Evolutionary conservation across 64 coral and sea anemone genomes (phyloP).

Genomic region (Pocillopora verrucosa): DNA sequence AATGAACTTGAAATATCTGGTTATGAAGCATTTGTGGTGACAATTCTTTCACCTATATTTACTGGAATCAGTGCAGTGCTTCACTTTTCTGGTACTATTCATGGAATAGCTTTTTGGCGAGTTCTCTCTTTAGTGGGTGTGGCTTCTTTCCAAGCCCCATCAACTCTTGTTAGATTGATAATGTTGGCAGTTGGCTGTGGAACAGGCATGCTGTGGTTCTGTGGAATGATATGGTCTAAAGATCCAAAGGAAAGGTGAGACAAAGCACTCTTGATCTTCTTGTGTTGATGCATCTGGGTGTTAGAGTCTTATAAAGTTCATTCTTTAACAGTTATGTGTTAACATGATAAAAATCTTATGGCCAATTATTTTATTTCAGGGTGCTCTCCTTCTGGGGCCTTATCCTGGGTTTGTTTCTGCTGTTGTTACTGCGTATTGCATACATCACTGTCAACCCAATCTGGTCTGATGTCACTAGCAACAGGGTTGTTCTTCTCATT

Average conservation of each 20-base stretch:
- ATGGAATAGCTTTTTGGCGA: constrained; percentile 72
- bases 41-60: constrained; percentile 81
- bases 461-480: constrained; percentile 74
- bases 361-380: constrained; percentile 44
- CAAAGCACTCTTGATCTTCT: not conserved
- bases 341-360: not conserved
- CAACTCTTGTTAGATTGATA: constrained; percentile 77
- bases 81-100: constrained; percentile 61
- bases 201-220: constrained; percentile 95
- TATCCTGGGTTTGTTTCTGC: constrained; percentile 86
- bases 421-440: constrained; percentile 67
- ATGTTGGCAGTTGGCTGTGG: constrained; percentile 88
- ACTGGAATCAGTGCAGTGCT: constrained; percentile 56
- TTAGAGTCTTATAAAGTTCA: not conserved
- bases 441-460: constrained; percentile 90
- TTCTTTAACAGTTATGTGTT: no score
- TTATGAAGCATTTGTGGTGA: constrained; percentile 86
- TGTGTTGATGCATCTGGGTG: not conserved
- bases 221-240: constrained; percentile 87
- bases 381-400: constrained; percentile 94
- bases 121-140: constrained; percentile 75
- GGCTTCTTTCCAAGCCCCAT: constrained; percentile 90
- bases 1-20: constrained; percentile 97
- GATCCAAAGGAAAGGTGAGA: constrained; percentile 77
- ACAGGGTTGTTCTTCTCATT: constrained; percentile 69